phyloP scores from a whole-genome alignment of 1,140 invertebrate genomes.

The Drosophila baimaii region DNA sequence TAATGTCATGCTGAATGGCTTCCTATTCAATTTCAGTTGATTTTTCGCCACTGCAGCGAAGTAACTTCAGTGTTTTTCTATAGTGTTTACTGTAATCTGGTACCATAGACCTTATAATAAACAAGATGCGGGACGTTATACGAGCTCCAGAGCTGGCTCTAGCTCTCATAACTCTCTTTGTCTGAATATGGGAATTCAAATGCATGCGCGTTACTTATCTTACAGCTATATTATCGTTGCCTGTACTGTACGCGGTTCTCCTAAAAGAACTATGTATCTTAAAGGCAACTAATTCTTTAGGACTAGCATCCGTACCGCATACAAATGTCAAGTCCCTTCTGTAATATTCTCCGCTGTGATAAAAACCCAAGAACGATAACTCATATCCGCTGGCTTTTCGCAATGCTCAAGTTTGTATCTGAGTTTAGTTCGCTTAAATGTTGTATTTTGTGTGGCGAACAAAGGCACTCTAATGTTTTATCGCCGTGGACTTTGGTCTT shows the following conservation, averaged over 20 bases:
- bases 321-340: slow-evolving; percentile 2
- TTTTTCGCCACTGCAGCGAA: background rate
- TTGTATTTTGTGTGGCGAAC: slow-evolving; percentile 7
- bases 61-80: background rate
- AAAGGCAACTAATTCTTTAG: background rate
- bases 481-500: slow-evolving; percentile 20
- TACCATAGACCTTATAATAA: no score
- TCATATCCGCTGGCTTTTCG: slow-evolving; percentile 45
- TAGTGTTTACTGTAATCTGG: background rate
- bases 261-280: background rate
- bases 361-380: slow-evolving; percentile 12
- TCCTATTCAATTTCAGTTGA: background rate
- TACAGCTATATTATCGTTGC: no score
- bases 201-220: no score
- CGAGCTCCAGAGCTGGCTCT: no score
- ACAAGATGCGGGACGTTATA: no score
- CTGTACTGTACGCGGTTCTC: background rate
- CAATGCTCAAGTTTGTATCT: slow-evolving; percentile 37
- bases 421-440: background rate
- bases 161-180: no score
- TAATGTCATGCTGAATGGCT: background rate
- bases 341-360: slow-evolving; percentile 12
- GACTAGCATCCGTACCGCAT: background rate
- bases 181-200: no score
- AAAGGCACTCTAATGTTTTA: slow-evolving; percentile 12